These are phyloP conservation scores for Enteromius mattozi DNA, from an alignment of 2,797 vertebrate species.

Conservation along the genomic window DNA sequence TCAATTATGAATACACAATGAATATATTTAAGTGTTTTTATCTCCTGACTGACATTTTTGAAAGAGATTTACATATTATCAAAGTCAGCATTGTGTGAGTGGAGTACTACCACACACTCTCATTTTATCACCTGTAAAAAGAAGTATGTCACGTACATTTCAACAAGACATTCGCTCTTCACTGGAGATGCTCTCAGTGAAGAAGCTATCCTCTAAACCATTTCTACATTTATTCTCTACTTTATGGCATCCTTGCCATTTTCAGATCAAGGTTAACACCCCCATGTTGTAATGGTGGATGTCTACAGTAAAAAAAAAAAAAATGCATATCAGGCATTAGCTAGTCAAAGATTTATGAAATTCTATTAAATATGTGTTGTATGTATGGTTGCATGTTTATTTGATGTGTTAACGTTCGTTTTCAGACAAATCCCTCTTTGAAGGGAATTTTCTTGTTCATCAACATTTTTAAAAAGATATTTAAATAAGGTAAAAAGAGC, in stretches of 20 bases:
- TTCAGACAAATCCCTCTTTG: not conserved
- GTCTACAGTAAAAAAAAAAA: not conserved
- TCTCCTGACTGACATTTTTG: not conserved
- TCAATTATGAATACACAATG: not conserved
- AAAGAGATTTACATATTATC: not conserved
- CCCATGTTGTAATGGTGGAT: conserved; percentile 6
- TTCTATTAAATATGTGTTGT: not conserved
- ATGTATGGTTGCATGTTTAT: not conserved
- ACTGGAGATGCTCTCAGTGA: not conserved
- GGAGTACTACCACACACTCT: not conserved
- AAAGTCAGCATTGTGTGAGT: not conserved
- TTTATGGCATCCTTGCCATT: not conserved
- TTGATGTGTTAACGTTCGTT: not conserved
- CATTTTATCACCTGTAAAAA: not conserved
- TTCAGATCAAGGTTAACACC: conserved; percentile 13
- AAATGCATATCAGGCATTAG: not conserved
- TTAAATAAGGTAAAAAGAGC: not conserved
- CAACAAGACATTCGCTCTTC: not conserved
- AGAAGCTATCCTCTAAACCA: not conserved
- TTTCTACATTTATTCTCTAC: conserved; percentile 16
- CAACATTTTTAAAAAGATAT: not conserved
- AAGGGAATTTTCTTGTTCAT: not conserved
- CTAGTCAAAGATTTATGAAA: not conserved
- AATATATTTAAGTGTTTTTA: conserved; percentile 1
- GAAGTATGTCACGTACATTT: not conserved